Evolutionary conservation across 2,113 vertebrate genomes (phyloP), one percentile per base, ranked within the genome.

Genomic region (Cathartes aura): DNA sequence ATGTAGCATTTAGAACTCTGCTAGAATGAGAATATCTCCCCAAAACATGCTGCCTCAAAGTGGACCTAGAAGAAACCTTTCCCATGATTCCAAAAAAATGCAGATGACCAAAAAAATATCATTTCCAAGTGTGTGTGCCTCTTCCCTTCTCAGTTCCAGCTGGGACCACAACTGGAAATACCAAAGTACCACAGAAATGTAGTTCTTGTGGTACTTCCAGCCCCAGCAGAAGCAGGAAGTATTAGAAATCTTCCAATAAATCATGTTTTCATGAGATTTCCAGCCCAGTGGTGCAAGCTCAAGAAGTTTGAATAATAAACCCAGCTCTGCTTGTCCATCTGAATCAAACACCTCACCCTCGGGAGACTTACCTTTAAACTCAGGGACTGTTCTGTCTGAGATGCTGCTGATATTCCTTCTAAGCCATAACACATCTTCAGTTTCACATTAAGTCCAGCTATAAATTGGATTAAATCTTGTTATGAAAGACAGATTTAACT

Each of bases 141-240:
- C 82, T 94, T 96, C 48, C 74, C 42, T 91, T 89, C 89, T 92
- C 82, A 80, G 59, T 96, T 97, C 70, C 82, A 95, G 74, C 89
- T 92, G 83, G 24, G 82, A 59, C 96, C 85, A 64, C 90, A 94
- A 97, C 42, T 95, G 91, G 95, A 97, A 97, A 97, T 95, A 91
- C 80, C 94, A 96, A 92, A 95, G 95, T 95, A 95, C 96, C 96
- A 97, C 93, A 97, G 95, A 96, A 97, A 97, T 98, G 78, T 83
- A 94, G 66, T 92, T 96, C 79, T 97, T 95, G 87, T 97, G 96
- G 83, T 93, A 82, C 84, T 97, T 97, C 75, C 91, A 98, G 85
- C 75, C 80, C 59, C 58, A 9, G 87, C 82, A 97, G 96, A 97
- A 97, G 94, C 92, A 96, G 96, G 93, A 97, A 93, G 83, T 85